Evolutionary conservation across 2,888 invertebrate genomes (phyloP).

Genomic region (Enoplolaimus lenunculus): DNA sequence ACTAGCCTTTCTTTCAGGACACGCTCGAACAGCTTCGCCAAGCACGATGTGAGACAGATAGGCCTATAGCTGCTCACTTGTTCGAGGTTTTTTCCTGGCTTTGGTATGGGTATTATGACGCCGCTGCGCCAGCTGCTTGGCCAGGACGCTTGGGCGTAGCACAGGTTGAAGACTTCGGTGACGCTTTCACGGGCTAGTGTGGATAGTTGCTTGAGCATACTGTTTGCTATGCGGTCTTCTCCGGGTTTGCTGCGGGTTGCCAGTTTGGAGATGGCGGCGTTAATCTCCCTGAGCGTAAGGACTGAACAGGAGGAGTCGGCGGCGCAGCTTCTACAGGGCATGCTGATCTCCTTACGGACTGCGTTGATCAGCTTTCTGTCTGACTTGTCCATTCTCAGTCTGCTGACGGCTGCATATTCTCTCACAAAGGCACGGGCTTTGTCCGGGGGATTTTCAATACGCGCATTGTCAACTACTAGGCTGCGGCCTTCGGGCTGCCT

Average conservation of each 20-base stretch:
- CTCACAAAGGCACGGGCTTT: neutral
- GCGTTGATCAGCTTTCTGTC: neutral
- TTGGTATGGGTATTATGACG: neutral
- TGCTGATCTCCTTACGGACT: neutral
- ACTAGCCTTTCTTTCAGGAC: neutral
- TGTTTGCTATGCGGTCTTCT: neutral
- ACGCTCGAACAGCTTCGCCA: neutral
- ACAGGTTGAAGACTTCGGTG: neutral
- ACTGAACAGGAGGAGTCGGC: neutral
- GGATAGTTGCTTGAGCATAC: neutral
- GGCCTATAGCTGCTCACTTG: neutral
- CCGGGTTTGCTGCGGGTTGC: neutral
- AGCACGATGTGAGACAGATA: neutral
- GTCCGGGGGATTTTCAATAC: neutral
- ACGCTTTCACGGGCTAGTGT: neutral
- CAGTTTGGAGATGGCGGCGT: neutral
- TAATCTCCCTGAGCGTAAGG: neutral
- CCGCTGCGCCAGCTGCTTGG: neutral
- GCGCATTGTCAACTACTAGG: neutral
- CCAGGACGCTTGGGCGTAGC: neutral
- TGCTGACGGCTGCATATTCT: neutral
- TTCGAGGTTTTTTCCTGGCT: neutral
- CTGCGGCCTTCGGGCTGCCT: neutral
- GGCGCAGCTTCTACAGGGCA: neutral
- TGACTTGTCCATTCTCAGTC: neutral